Conservation (phyloP, 2,888 invertebrate genomes). For the Steinernema scapterisci region DNA sequence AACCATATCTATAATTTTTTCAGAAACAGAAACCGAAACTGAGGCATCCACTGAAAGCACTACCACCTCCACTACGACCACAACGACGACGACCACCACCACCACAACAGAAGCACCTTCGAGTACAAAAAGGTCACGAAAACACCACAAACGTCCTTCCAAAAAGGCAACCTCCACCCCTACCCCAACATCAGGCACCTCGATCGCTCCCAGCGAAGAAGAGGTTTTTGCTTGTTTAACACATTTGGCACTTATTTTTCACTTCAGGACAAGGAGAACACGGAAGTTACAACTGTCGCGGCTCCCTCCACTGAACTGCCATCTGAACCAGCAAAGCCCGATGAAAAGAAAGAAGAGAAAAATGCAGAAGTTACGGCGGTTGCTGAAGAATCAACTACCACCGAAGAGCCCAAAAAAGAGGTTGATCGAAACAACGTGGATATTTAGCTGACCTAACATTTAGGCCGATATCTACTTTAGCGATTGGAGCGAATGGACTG, state of each 20-base stretch:
- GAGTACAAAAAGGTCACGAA: background rate
- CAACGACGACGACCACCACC: constrained; percentile 4
- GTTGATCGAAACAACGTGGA: background rate
- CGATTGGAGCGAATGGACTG: constrained; percentile 65
- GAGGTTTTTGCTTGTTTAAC: background rate
- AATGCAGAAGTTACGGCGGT: background rate
- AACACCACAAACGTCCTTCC: constrained; percentile 3
- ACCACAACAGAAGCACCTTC: constrained; percentile 19
- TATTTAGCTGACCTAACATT: constrained; percentile 9
- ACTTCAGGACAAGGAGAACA: background rate
- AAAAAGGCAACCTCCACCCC: background rate
- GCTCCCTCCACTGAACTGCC: background rate
- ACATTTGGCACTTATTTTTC: background rate
- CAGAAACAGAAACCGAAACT: background rate
- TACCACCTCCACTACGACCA: background rate
- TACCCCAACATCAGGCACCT: background rate
- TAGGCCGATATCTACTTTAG: constrained; percentile 56
- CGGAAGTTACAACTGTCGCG: background rate
- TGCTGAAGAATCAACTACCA: constrained; percentile 25
- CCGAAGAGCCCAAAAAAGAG: constrained; percentile 20
- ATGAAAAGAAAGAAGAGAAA: constrained; percentile 34
- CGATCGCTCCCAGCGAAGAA: background rate
- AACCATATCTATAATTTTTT: background rate
- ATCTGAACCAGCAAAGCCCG: constrained; percentile 16
- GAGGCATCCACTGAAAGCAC: background rate